Base-by-base conservation (phyloP, 92 coral and sea anemone genomes). In the Diadumene lineata region DNA sequence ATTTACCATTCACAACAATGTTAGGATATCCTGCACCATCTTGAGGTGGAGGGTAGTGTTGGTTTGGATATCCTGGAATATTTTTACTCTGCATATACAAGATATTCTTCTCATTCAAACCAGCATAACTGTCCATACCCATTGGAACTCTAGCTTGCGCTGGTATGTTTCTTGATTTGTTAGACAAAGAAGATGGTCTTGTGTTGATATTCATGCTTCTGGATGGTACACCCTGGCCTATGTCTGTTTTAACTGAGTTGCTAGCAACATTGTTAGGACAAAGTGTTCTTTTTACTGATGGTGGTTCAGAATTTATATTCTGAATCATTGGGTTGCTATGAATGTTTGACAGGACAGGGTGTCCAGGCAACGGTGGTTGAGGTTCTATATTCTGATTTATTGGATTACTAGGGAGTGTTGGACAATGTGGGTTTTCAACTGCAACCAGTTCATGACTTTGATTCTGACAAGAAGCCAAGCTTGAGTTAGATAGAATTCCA, bases 1-100 rank as follows among this genome's bases (percentile, higher is more conserved):
- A 62, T 69, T 86, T 88, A 13, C 98, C 97, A 70, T 94, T 94
- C 28, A 94, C 98, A 11, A 82, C 65, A 15, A 91, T 78, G 23
- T 75, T 72, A 23, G 80, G 73, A 23, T 74, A 79, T n/a, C 64
- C 60, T 24, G 66, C 73, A 29, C 26, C 55, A 18, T 63, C 15
- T 24, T 67, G 73, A 18, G 76, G 58, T 43, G 46, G 77, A 16
- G 53, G 65, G 30, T 66, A 34, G 17, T 43, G 11, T 6, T 74
- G 75, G 61, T 23, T 43, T 33, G 64, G 33, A 31, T 43, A 78
- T 53, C 43, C 79, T 15, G 10, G 76, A 1, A 43, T 26, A 2
- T 24, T 44, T 7, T 23, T 44, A 56, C 43, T 23, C 44, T 64
- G 43, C 0, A n/a, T 64, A 25, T 31, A 26, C 33, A 38, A 48